Percentiles rank a stretch among this genome's conserved stretches.
phyloP scores from a whole-genome alignment of 2,113 vertebrate species.

The Vicugna pacos region DNA sequence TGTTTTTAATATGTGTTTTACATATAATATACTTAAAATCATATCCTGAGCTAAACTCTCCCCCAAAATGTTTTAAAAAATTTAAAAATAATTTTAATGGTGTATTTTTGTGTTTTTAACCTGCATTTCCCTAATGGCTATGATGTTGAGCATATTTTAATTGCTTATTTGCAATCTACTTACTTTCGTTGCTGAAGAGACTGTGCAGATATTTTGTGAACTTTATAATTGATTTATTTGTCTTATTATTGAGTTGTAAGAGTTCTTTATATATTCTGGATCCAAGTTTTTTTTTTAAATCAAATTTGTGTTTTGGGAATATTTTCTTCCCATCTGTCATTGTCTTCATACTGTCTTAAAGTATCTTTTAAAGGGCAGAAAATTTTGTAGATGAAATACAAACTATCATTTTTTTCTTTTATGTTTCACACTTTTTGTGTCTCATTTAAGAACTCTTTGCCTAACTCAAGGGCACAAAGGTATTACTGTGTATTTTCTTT shows the following conservation, averaged over 20 bases:
- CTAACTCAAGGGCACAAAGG: background rate
- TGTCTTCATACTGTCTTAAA: conserved; percentile 1
- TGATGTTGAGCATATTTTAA: background rate
- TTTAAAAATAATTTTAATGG: background rate
- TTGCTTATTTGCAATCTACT: background rate
- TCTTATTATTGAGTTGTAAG: background rate
- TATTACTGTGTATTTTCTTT: background rate
- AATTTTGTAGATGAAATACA: background rate
- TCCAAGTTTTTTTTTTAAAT: background rate
- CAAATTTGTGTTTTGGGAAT: background rate
- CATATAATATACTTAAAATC: background rate
- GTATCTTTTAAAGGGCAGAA: background rate
- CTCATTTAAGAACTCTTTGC: background rate
- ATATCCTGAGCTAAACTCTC: background rate
- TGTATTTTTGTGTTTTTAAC: background rate
- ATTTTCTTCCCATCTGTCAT: background rate
- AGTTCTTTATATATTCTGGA: background rate
- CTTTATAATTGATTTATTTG: background rate
- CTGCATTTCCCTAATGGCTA: background rate
- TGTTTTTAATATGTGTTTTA: background rate
- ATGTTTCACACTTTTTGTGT: background rate
- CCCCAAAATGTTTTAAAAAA: background rate
- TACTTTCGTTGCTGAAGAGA: background rate
- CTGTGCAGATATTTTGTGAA: background rate
- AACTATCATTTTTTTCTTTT: background rate